A percentile compares a stretch with the other conserved stretches of the same genome.
Conservation (phyloP, 2,797 vertebrate genomes). For the Tangara arthus region DNA sequence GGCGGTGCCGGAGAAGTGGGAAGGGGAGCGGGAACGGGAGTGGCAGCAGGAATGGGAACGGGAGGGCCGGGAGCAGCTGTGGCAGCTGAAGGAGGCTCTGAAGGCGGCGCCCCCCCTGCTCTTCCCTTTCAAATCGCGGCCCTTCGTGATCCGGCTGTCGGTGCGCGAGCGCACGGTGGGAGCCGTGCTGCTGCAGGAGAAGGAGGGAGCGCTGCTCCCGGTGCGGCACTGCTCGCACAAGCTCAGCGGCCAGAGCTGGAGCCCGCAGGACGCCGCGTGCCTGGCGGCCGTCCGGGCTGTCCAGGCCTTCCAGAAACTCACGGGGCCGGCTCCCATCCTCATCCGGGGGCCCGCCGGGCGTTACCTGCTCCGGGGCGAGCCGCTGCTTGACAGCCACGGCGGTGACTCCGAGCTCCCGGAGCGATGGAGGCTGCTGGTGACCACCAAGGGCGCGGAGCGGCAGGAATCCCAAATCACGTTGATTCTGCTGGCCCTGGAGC, state of each 20-base stretch:
- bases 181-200: neutral
- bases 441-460: accelerated
- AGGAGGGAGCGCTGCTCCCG: neutral
- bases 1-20: neutral
- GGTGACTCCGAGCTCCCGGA: accelerated
- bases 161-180: neutral
- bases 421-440: neutral
- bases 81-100: neutral
- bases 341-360: neutral
- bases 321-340: neutral
- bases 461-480: accelerated
- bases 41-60: neutral
- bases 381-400: accelerated
- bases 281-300: neutral
- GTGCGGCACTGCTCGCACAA: neutral
- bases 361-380: neutral
- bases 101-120: neutral
- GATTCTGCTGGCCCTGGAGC: accelerated
- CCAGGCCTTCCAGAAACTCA: neutral
- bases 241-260: neutral
- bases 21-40: neutral
- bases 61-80: neutral
- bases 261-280: neutral
- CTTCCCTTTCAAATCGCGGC: neutral
- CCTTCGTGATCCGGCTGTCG: neutral